A percentile compares a stretch with the other conserved stretches of the same genome.
Evolutionary conservation across 2,888 invertebrate genomes (phyloP).

Genomic region (Morpho deidamia): DNA sequence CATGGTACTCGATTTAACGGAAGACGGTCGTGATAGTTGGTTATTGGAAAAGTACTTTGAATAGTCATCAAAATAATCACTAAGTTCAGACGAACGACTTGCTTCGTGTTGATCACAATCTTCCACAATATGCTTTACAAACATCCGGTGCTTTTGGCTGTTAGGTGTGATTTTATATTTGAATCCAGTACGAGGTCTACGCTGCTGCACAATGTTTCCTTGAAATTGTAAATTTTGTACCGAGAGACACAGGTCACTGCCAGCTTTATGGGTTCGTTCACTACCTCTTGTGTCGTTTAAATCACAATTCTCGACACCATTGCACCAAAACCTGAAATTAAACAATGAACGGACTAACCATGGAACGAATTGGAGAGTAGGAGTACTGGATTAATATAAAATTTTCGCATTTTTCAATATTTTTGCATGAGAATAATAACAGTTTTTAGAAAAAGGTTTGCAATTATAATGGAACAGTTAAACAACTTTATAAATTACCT

Average conservation of each 20-base stretch:
- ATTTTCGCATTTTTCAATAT: too few relatives aligned
- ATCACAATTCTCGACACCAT: conserved; percentile 17
- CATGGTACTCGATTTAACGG: conserved; percentile 52
- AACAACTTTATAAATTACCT: too few relatives aligned
- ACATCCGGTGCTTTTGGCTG: conserved; percentile 58
- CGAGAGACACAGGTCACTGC: conserved; percentile 51
- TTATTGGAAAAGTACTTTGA: conserved; percentile 52
- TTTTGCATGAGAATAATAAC: too few relatives aligned
- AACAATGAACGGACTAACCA: too few relatives aligned
- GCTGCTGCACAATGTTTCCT: conserved; percentile 45
- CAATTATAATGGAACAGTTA: too few relatives aligned
- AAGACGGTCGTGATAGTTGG: conserved; percentile 52
- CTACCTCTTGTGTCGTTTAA: conserved; percentile 28
- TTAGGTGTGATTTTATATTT: conserved; percentile 53
- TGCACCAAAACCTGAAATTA: conserved; percentile 47
- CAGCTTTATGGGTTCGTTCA: conserved; percentile 27
- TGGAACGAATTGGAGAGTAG: too few relatives aligned
- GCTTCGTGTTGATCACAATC: conserved; percentile 39
- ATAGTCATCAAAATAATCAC: conserved; percentile 59
- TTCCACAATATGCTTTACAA: conserved; percentile 54
- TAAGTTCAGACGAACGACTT: conserved; percentile 48
- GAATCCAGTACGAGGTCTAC: conserved; percentile 52
- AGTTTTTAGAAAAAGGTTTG: too few relatives aligned
- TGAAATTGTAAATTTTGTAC: conserved; percentile 65
- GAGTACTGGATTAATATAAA: too few relatives aligned